A percentile compares a stretch with the other conserved stretches of the same genome.
phyloP scores from a whole-genome alignment of 2,888 invertebrate genomes.

The Heliconius sara region DNA sequence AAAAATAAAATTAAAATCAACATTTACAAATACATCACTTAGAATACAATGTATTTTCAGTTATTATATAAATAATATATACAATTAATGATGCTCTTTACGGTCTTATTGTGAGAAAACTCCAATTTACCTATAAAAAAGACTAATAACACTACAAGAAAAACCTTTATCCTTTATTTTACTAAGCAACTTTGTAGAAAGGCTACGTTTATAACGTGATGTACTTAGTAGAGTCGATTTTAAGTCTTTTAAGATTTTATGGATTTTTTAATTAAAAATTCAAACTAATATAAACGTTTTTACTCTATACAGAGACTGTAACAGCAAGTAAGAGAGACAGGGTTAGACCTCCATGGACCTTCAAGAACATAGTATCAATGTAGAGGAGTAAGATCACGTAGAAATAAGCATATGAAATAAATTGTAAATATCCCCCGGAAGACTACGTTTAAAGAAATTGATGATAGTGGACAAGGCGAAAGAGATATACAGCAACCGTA shows the following conservation, averaged over 20 bases:
- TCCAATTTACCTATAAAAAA: constrained; percentile 4
- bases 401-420: too few relatives aligned
- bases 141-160: constrained; percentile 11
- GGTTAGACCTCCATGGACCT: too few relatives aligned
- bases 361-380: too few relatives aligned
- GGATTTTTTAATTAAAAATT: not conserved
- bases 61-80: not conserved
- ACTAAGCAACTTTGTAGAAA: constrained; percentile 19
- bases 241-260: constrained; percentile 1
- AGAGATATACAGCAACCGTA: not conserved
- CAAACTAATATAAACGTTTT: not conserved
- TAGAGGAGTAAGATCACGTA: too few relatives aligned
- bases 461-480: too few relatives aligned
- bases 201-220: constrained; percentile 17
- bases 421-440: too few relatives aligned
- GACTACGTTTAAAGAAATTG: too few relatives aligned
- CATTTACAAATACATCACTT: not conserved
- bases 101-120: not conserved
- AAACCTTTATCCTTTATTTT: constrained; percentile 22
- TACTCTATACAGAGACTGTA: not conserved
- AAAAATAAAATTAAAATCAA: not conserved
- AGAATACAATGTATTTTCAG: not conserved
- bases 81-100: not conserved
- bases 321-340: not conserved
- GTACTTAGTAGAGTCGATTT: constrained; percentile 3